Conservation (phyloP, 1,140 invertebrate species). For the Scaptodrosophila lebanonensis region DNA sequence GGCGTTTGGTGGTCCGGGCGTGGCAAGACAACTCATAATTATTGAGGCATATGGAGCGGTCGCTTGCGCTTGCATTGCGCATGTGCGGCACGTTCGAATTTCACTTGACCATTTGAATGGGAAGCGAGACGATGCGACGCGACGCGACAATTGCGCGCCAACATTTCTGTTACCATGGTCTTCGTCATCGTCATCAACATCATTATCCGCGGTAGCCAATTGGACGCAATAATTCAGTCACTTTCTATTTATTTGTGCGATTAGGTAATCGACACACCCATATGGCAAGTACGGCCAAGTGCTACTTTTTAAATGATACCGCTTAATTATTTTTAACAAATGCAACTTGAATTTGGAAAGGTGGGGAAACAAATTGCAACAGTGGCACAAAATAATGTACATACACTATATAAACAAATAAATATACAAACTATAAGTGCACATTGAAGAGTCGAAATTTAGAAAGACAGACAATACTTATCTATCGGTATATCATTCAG, state of each 20-base stretch:
- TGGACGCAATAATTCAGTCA: slow-evolving; percentile 48
- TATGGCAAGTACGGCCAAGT: not conserved
- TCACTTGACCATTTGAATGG: slow-evolving; percentile 69
- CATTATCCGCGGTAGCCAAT: too few species aligned
- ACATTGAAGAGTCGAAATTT: too few species aligned
- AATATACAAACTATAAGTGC: slow-evolving; percentile 12
- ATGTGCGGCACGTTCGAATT: slow-evolving; percentile 59
- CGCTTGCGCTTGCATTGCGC: slow-evolving; percentile 29
- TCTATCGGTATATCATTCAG: too few species aligned
- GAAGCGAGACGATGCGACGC: slow-evolving; percentile 42
- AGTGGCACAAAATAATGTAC: too few species aligned
- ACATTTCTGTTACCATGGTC: too few species aligned
- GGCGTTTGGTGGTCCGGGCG: not conserved
- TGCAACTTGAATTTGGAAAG: too few species aligned
- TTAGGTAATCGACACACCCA: slow-evolving; percentile 42
- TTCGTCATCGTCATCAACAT: too few species aligned
- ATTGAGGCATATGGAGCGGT: too few species aligned
- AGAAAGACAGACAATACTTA: too few species aligned
- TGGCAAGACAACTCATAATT: not conserved
- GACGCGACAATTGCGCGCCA: not conserved
- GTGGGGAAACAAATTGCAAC: too few species aligned
- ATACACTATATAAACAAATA: slow-evolving; percentile 19
- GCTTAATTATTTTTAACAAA: too few species aligned
- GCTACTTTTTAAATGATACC: not conserved
- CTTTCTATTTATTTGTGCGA: slow-evolving; percentile 57